Base-by-base conservation (phyloP, 1,140 invertebrate genomes). In the Cherax quadricarinatus region DNA sequence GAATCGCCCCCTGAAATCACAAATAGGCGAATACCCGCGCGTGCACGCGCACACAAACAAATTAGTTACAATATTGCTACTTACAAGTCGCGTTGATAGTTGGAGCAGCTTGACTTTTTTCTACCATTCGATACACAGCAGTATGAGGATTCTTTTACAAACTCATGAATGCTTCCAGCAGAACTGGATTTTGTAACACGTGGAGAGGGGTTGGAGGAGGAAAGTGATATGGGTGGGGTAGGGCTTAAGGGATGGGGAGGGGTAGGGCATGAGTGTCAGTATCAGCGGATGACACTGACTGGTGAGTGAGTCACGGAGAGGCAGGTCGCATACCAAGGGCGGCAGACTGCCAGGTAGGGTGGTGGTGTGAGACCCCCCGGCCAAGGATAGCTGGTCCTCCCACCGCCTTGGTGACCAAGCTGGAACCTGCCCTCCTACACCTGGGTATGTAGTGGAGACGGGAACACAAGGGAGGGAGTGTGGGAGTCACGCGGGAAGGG, bases 301-400 rank as follows among this genome's bases (percentile, higher is more conserved):
- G 62, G 49, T 60, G 81, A 57, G 81, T 75, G 88, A 84, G 88
- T 70, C 83, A 70, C 70, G 60, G 60, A 30, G 5, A 70, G 83
- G 62, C 83, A 85, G 83, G 83, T 85, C 83, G 70, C 62, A 85
- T 85, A 85, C 83, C 83, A 85, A 14, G 21, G 62, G n/a, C 5
- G 70, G 70, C 70, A 75, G 70, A 75, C n/a, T 75, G n/a, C 12
- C n/a, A 75, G 70, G 70, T 75, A 4, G 70, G 70, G 30, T 10
- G 83, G 83, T 24, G 24, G 57, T 49, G 21, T 16, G 30, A 41
- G n/a, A n/a, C n/a, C 30, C 30, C 30, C 30, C 53, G 53, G 53
- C 53, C 10, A 24, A n/a, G 53, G 62, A n/a, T n/a, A 70, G 60
- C 83, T 85, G 83, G 12, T 30, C 70, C 6, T 30, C 70, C 70